These are phyloP conservation scores for Sphenodon punctatus DNA, from an alignment of 2,797 vertebrate genomes.

Conservation along the genomic window DNA sequence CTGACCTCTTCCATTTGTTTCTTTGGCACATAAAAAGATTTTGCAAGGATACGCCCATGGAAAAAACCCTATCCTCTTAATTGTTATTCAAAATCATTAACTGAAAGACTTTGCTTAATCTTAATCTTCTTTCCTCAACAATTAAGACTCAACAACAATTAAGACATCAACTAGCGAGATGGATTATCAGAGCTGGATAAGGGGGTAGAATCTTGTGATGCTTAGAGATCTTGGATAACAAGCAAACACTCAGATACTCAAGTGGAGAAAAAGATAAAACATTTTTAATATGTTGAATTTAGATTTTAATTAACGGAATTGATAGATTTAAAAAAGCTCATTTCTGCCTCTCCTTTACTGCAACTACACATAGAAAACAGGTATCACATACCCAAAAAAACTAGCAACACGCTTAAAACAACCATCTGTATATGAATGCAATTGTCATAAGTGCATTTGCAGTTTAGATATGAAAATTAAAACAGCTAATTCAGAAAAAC, in stretches of 20 bases:
- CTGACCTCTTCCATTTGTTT: background rate
- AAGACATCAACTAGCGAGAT: background rate
- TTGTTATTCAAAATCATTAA: slow-evolving; percentile 32
- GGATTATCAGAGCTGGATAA: background rate
- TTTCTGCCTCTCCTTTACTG: background rate
- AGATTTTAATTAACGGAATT: slow-evolving; percentile 25
- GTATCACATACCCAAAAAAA: slow-evolving; percentile 11
- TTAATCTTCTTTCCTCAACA: slow-evolving; percentile 36
- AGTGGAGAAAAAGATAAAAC: slow-evolving; percentile 17
- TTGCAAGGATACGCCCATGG: slow-evolving; percentile 19
- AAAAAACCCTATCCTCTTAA: slow-evolving; percentile 40
- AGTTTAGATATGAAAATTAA: background rate
- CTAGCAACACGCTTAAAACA: slow-evolving; percentile 17
- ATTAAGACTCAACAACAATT: slow-evolving; percentile 46
- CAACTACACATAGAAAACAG: background rate
- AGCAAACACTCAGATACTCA: slow-evolving; percentile 12
- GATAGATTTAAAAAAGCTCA: background rate
- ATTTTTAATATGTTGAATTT: background rate
- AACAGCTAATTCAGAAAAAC: background rate
- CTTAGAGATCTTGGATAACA: slow-evolving; percentile 7
- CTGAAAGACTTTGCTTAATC: slow-evolving; percentile 5
- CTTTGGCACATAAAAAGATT: background rate
- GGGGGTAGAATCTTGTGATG: background rate
- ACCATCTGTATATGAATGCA: slow-evolving; percentile 1
- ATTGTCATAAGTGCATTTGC: slow-evolving; percentile 18